These are phyloP conservation scores for Pocillopora verrucosa DNA, from an alignment of 64 coral and sea anemone genomes.

Conservation along the genomic window DNA sequence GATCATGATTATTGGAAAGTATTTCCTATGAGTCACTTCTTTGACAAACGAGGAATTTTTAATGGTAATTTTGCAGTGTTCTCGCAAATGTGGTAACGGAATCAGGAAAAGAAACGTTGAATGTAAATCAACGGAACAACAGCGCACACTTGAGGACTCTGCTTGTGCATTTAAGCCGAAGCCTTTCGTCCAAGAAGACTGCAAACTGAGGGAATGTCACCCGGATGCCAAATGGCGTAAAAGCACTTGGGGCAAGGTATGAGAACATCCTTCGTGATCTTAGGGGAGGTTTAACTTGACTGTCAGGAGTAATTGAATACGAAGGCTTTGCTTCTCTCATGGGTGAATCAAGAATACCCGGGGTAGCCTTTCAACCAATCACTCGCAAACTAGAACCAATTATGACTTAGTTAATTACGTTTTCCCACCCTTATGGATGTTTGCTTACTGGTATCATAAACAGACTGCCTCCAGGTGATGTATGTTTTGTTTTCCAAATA, in stretches of 20 bases:
- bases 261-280: background rate
- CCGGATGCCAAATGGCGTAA: slow-evolving; percentile 36
- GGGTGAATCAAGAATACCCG: too few species aligned
- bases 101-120: slow-evolving; percentile 44
- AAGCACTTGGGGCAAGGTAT: slow-evolving; percentile 62
- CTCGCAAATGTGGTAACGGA: slow-evolving; percentile 47
- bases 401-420: too few species aligned
- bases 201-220: slow-evolving; percentile 30
- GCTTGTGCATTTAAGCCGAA: slow-evolving; percentile 22
- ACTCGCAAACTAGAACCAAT: too few species aligned
- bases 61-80: slow-evolving; percentile 44
- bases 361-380: too few species aligned
- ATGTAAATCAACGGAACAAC: slow-evolving; percentile 12
- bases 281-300: background rate
- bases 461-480: too few species aligned
- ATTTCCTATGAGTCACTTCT: too few species aligned
- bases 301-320: too few species aligned
- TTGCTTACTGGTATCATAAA: too few species aligned
- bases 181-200: slow-evolving; percentile 16
- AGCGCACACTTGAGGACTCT: background rate
- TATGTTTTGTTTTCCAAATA: too few species aligned
- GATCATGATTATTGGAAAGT: too few species aligned
- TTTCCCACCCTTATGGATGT: too few species aligned
- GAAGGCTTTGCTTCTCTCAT: too few species aligned
- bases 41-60: background rate